Evolutionary conservation across 2,113 vertebrate species (phyloP).

Genomic region (Todiramphus chloris): DNA sequence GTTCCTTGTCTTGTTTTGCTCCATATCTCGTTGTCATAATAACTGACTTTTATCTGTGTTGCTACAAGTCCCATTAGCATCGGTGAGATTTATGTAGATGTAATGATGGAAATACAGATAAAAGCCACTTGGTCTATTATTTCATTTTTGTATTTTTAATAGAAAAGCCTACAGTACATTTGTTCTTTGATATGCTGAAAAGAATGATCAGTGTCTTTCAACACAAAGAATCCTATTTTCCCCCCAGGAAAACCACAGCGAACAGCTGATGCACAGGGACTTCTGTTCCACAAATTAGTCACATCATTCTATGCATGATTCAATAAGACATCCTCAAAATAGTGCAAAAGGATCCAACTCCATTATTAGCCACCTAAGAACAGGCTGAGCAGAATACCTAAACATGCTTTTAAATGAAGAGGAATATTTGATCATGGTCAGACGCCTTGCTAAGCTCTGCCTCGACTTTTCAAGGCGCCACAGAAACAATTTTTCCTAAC

Average conservation of each 20-base stretch:
- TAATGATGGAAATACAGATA: conserved; percentile 4
- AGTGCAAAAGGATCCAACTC: neutral
- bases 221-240: neutral
- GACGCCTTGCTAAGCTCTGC: neutral
- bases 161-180: neutral
- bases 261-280: conserved; percentile 15
- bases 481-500: neutral
- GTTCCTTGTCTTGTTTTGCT: neutral
- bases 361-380: neutral
- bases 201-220: conserved; percentile 28
- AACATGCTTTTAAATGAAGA: neutral
- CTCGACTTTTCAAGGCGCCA: neutral
- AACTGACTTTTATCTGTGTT: neutral
- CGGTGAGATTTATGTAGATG: neutral
- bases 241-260: neutral
- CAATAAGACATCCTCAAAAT: neutral
- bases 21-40: neutral
- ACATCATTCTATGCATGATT: neutral
- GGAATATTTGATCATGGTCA: neutral
- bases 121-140: neutral
- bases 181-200: conserved; percentile 35
- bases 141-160: neutral
- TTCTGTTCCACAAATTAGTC: conserved; percentile 13
- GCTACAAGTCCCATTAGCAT: neutral
- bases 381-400: neutral